Base-by-base conservation (phyloP, 2,797 vertebrate species). In the Thunnus albacares region DNA sequence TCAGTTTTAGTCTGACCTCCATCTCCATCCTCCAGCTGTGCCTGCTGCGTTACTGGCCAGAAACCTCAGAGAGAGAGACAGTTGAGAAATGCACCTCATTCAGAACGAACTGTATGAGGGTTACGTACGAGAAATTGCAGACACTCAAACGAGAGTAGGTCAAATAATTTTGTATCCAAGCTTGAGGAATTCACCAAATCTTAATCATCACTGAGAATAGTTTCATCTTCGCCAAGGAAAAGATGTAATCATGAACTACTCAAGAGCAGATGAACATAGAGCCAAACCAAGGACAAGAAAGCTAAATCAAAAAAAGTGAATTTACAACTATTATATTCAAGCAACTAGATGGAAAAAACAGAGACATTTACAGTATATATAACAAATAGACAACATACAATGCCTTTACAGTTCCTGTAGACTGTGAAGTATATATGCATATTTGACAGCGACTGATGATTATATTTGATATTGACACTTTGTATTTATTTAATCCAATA, bases 11-110 rank as follows among this genome's bases (percentile, higher is more conserved):
- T 61, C 66, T 63, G 62, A 75, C 58, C 73, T 77, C 67, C 63
- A 43, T 13, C 41, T 43, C 41, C 41, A 43, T 43, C 33, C 63
- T 66, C 60, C 51, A 63, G 81, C 67, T 73, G 47, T 45, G 70
- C 18, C 63, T 67, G 73, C 57, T 67, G 65, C 52, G 47, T 70
- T 68, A 73, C 18, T 33, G 33, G 53, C 69, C 64, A 82, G 79
- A 71, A 76, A 63, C 45, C 43, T 55, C 55, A 62, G 61, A 57
- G 18, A 45, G 22, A 20, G 66, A 45, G 53, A 20, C 5, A 38
- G 41, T 5, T 43, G 51, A 72, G 74, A 75, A 53, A 71, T 20
- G 53, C 11, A 47, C 13, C 30, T 20, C 52, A 33, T 65, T 77
- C 60, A 62, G 61, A 55, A 57, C 11, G 15, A 35, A 28, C 28